Evolutionary conservation across 2,797 vertebrate genomes (phyloP).

Genomic region (Manis pentadactyla): DNA sequence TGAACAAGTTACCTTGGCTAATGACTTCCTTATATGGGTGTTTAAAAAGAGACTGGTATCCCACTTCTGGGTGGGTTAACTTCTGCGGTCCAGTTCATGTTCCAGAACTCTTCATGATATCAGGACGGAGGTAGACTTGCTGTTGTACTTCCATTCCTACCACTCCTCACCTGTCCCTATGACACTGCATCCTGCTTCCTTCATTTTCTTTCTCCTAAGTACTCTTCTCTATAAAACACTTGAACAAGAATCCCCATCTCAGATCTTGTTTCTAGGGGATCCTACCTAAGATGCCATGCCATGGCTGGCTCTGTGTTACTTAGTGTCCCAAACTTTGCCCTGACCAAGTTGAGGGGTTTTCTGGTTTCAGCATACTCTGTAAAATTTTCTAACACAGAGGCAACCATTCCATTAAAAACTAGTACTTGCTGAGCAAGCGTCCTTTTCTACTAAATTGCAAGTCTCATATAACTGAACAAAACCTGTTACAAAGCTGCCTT

Average conservation of each 20-base stretch:
- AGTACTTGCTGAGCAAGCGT: not conserved
- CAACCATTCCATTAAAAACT: not conserved
- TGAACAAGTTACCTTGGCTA: not conserved
- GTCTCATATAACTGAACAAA: not conserved
- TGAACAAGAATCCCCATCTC: not conserved
- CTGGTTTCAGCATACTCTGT: not conserved
- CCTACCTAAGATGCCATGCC: not conserved
- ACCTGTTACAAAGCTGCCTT: not conserved
- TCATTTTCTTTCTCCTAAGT: not conserved
- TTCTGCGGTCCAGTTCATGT: not conserved
- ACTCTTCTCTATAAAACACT: not conserved
- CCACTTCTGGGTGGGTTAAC: not conserved
- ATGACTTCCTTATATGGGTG: not conserved
- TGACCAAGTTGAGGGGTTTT: not conserved
- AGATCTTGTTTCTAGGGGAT: not conserved
- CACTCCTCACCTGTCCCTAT: fast-evolving
- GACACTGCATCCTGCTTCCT: not conserved
- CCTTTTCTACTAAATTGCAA: not conserved
- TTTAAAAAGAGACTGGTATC: not conserved
- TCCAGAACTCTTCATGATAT: not conserved
- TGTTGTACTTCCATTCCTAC: not conserved
- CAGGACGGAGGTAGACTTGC: not conserved
- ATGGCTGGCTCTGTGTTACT: not conserved
- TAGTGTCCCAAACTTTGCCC: not conserved
- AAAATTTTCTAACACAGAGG: not conserved